Conservation (phyloP, 2,113 vertebrate genomes). For the Scomber japonicus region DNA sequence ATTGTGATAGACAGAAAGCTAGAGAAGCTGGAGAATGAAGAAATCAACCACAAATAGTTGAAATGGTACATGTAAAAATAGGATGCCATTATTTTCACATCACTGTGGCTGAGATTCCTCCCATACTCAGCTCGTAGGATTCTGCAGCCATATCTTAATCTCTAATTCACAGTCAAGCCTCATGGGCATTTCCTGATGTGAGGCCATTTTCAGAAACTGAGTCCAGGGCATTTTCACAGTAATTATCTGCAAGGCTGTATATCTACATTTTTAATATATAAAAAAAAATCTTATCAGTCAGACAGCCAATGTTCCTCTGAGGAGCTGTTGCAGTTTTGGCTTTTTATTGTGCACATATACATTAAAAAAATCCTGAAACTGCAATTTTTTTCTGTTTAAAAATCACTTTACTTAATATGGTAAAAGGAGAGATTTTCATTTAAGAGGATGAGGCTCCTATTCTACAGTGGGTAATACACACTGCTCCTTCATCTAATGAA, state of each 20-base stretch:
- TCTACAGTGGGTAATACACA: conserved; percentile 2
- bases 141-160: conserved; percentile 42
- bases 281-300: too few relatives aligned
- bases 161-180: conserved; percentile 25
- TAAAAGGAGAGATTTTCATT: conserved; percentile 21
- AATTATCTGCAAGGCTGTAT: neutral
- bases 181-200: conserved; percentile 9
- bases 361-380: neutral
- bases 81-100: conserved; percentile 33
- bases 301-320: neutral
- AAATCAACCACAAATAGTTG: neutral
- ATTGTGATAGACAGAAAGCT: too few relatives aligned
- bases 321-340: neutral
- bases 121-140: conserved; percentile 31
- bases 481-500: conserved; percentile 51
- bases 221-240: conserved; percentile 1
- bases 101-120: conserved; percentile 52
- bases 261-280: too few relatives aligned
- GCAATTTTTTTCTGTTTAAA: neutral
- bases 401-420: neutral
- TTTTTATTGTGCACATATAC: neutral
- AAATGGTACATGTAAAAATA: neutral
- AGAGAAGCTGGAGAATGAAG: conserved; percentile 8
- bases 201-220: neutral
- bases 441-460: conserved; percentile 3